phyloP scores from a whole-genome alignment of 1,140 invertebrate genomes.

The Phymastichus coffea region DNA sequence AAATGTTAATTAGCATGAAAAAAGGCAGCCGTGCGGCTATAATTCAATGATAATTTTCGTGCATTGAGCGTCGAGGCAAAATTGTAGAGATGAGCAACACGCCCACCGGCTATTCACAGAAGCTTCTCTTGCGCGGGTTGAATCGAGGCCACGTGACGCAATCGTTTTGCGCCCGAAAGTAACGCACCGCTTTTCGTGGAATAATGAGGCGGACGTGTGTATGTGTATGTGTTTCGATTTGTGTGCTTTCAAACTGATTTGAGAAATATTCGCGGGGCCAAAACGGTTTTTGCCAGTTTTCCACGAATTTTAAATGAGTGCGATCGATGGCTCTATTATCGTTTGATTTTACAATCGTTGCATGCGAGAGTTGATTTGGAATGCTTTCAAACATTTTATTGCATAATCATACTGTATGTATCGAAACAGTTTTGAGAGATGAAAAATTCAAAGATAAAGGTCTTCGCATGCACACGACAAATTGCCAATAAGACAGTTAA shows the following conservation, averaged over 20 bases:
- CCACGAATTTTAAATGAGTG: not conserved
- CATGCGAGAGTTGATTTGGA: not conserved
- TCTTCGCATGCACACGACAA: too few relatives aligned
- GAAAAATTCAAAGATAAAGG: too few relatives aligned
- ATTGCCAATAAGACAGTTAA: not conserved
- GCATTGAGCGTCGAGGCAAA: constrained; percentile 13
- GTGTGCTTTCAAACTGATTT: not conserved
- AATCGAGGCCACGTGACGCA: constrained; percentile 18
- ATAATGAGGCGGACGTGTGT: not conserved
- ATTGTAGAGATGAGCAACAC: constrained; percentile 13
- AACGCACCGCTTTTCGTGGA: constrained; percentile 13
- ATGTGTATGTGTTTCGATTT: not conserved
- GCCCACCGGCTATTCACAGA: constrained; percentile 21
- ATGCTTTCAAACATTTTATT: too few relatives aligned
- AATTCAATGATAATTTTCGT: constrained; percentile 8
- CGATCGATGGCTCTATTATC: not conserved
- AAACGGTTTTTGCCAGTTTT: not conserved
- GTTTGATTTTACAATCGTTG: not conserved
- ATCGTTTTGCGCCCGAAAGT: constrained; percentile 6
- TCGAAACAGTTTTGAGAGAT: too few relatives aligned
- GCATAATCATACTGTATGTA: too few relatives aligned
- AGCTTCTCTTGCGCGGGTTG: too few relatives aligned
- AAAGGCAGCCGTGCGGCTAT: constrained; percentile 3
- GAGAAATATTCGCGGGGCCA: not conserved
- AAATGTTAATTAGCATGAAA: constrained; percentile 19